Evolutionary conservation across 2,888 invertebrate species (phyloP).

Genomic region (Phlogophora meticulosa): DNA sequence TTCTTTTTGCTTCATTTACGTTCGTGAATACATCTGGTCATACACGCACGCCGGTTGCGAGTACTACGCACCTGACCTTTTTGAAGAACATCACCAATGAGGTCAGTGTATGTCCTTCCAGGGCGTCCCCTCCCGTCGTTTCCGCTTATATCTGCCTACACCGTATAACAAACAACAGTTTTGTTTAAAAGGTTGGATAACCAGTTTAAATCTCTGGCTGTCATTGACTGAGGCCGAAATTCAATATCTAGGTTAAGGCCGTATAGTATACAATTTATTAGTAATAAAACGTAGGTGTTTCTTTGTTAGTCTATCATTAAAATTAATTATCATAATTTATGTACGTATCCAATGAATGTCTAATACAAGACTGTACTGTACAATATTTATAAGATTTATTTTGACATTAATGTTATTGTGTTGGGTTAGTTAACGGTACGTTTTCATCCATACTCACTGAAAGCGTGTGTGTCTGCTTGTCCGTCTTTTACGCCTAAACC

Average conservation of each 20-base stretch:
- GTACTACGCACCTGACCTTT: too few species aligned
- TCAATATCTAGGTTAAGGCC: constrained; percentile 76
- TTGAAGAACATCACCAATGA: too few species aligned
- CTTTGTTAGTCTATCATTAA: constrained; percentile 29
- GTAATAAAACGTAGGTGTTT: constrained; percentile 48
- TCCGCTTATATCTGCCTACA: too few species aligned
- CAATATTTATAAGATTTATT: background rate
- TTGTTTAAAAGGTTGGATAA: constrained; percentile 26
- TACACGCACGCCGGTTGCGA: too few species aligned
- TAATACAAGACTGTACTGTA: constrained; percentile 14
- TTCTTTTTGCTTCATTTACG: too few species aligned
- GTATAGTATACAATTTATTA: constrained; percentile 42
- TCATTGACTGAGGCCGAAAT: constrained; percentile 68
- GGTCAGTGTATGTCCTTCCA: too few species aligned
- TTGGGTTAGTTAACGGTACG: background rate
- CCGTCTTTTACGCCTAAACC: too few species aligned
- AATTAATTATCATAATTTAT: constrained; percentile 42
- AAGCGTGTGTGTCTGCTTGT: too few species aligned
- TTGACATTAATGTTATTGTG: constrained; percentile 3
- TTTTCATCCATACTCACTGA: too few species aligned
- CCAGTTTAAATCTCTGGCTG: constrained; percentile 33
- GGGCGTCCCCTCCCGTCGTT: too few species aligned
- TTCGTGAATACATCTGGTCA: too few species aligned
- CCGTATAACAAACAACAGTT: background rate
- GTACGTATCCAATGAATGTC: constrained; percentile 42